These are phyloP conservation scores for Natrix natrix DNA, from an alignment of 2,797 vertebrate species.

Conservation along the genomic window DNA sequence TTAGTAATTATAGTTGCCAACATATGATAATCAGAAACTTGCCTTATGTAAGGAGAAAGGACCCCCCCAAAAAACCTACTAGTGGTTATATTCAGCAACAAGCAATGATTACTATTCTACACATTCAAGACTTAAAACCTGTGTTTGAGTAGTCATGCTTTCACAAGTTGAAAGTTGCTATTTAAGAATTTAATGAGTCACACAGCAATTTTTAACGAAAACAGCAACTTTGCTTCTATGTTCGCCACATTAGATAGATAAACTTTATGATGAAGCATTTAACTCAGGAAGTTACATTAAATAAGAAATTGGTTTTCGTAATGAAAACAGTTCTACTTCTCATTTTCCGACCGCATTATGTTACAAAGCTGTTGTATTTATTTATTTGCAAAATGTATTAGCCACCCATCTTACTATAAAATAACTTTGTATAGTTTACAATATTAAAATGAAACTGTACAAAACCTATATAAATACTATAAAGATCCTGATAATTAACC, in stretches of 20 bases:
- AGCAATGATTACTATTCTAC: not conserved
- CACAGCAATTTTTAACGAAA: not conserved
- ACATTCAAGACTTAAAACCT: not conserved
- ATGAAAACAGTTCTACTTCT: not conserved
- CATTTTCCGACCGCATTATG: not conserved
- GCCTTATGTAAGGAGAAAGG: not conserved
- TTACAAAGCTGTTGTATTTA: not conserved
- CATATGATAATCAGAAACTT: not conserved
- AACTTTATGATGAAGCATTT: not conserved
- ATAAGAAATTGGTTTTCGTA: not conserved
- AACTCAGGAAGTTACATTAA: not conserved
- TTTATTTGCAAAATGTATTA: not conserved
- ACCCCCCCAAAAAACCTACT: not conserved
- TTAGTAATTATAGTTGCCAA: constrained; percentile 1
- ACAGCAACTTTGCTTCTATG: not conserved
- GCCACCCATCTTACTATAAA: not conserved
- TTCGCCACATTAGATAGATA: not conserved
- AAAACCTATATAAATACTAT: not conserved
- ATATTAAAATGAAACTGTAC: not conserved
- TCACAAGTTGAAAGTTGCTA: not conserved
- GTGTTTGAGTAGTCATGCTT: not conserved
- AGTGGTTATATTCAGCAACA: not conserved
- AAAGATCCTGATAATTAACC: not conserved
- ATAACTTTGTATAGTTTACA: not conserved
- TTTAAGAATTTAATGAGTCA: not conserved